Evolutionary conservation across 2,113 vertebrate genomes (phyloP).

Genomic region (Motacilla alba): DNA sequence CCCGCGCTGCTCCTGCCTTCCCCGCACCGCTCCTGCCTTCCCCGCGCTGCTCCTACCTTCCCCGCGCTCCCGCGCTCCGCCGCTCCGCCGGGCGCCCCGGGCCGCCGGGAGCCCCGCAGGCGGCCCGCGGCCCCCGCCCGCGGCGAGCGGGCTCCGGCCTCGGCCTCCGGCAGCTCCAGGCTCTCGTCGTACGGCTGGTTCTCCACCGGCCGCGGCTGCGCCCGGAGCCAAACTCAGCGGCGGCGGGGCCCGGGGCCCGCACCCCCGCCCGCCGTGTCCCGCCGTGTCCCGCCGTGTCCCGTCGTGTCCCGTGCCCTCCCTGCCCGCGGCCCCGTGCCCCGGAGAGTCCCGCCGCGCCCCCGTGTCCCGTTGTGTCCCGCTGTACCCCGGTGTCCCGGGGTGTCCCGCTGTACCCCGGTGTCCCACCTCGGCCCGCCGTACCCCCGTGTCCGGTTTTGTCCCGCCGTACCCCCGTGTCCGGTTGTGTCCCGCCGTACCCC

Average conservation of each 20-base stretch:
- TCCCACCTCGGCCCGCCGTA: background rate
- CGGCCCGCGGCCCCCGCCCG: background rate
- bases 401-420: no score
- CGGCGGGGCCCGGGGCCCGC: no score
- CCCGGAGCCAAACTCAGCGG: background rate
- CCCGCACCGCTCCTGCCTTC: background rate
- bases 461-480: no score
- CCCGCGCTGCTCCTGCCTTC: no score
- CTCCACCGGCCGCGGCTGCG: constrained; percentile 35
- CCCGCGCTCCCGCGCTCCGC: background rate
- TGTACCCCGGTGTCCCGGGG: no score
- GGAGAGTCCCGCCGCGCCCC: no score
- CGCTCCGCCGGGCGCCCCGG: background rate
- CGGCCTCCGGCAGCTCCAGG: constrained; percentile 82
- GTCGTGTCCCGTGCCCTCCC: no score
- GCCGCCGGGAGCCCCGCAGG: background rate
- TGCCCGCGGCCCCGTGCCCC: no score
- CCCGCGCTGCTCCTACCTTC: constrained; percentile 54
- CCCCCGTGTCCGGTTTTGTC: no score
- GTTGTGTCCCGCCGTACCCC: background rate
- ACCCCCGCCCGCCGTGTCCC: background rate
- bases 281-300: background rate
- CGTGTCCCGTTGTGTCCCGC: no score
- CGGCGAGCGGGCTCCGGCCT: constrained; percentile 33
- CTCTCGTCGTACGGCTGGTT: constrained; percentile 91